Percentiles rank a stretch among this genome's conserved stretches.
Conservation (phyloP, 1,140 invertebrate species). For the Coenobita brevimanus region DNA sequence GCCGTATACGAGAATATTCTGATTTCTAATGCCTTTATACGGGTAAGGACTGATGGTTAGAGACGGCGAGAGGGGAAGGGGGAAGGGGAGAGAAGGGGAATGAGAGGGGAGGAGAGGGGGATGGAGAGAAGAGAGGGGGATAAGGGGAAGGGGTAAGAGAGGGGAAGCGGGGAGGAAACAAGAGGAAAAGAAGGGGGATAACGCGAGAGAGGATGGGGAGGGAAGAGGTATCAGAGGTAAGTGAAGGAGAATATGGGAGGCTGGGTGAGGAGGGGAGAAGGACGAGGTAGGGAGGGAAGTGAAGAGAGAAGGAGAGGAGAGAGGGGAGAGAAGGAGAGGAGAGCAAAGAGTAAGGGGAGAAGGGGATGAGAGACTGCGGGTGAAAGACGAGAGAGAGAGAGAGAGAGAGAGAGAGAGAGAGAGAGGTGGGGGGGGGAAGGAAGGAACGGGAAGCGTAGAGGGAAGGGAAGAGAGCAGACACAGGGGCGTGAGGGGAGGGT, state of each 20-base stretch:
- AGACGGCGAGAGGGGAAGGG: no score
- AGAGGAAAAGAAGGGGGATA: no score
- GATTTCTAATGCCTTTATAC: no score
- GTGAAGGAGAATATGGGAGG: neutral
- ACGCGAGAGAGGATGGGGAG: no score
- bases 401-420: neutral
- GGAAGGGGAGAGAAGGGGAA: no score
- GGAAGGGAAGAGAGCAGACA: neutral
- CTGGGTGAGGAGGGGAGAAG: neutral
- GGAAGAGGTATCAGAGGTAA: neutral
- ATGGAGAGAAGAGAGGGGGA: no score
- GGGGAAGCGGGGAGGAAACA: no score
- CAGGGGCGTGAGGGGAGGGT: neutral
- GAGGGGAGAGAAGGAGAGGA: neutral
- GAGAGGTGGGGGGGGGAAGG: neutral
- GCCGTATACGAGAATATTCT: no score
- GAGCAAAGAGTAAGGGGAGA: neutral
- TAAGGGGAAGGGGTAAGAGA: no score
- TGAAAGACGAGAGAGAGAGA: constrained; percentile 4
- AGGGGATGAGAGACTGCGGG: neutral
- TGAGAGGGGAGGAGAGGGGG: no score
- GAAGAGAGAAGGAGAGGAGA: neutral
- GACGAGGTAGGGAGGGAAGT: neutral
- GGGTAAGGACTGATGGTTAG: no score
- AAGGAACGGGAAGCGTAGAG: neutral